Evolutionary conservation across 1,140 invertebrate species (phyloP), one percentile per base, ranked within the genome.

Genomic region (Drosophila arawakana): DNA sequence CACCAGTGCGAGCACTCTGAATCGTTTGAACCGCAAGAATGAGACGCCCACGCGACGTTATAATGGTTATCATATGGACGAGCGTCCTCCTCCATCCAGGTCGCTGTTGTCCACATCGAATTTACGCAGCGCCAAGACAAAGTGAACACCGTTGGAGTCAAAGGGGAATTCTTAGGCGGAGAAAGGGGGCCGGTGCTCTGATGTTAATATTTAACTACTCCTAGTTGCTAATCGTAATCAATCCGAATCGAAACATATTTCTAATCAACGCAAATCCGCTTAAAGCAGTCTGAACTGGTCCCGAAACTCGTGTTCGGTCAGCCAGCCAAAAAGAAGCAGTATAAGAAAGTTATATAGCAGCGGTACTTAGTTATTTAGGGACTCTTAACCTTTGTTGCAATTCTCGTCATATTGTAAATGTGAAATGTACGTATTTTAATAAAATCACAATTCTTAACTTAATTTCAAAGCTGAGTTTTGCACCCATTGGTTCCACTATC

Each of bases 391-490:
- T 68, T 89, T 89, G 84, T 89, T 89, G 85, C 84, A 89, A 89
- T 89, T 89, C 84, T 89, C 84, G 84, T 89, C 84, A 89, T 89
- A 89, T 89, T 84, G 80, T 84, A 77, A 84, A 88, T 89, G 84
- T 85, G 80, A 88, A 85, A 75, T 88, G 79, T 76, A 78, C 67
- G 80, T 83, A 83, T 81, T 86, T 80, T 83, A 86, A 86, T 86
- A 86, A 88, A 86, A 83, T 80, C 76, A 80, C 79, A 76, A 68
- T 73, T 73, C 62, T 86, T 81, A 86, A 85, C 82, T 86, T 82
- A 11, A 41, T 4, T 11, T 5, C 4, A n/a, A 3, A 77, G 34
- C 43, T 54, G 34, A 41, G 50, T 3, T 13, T 7, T 5, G 3
- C 10, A 67, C 49, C 37, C 18, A 2, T 21, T 21, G 18, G 18